Evolutionary conservation across 2,113 vertebrate genomes (phyloP).

Genomic region (Centropus unirufus): DNA sequence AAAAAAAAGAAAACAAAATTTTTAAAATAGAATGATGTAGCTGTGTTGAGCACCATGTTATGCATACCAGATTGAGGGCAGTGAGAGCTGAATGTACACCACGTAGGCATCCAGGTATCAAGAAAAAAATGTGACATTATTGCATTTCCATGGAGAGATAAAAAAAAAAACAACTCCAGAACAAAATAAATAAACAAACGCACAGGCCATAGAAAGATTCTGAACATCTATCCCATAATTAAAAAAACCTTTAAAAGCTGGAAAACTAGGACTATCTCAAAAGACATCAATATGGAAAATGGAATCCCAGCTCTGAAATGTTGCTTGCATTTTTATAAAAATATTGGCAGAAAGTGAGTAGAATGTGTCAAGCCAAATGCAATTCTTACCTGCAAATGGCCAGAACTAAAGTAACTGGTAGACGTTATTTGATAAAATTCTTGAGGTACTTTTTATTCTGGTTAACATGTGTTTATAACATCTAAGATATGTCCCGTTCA

Average conservation of each 20-base stretch:
- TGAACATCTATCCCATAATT: not conserved
- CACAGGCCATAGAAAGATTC: not conserved
- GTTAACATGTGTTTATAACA: not conserved
- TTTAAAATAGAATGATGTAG: not conserved
- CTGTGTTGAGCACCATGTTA: not conserved
- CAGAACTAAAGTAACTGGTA: not conserved
- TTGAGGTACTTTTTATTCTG: not conserved
- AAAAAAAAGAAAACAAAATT: not conserved
- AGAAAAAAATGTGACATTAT: not conserved
- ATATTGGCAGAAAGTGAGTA: not conserved
- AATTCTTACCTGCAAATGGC: not conserved
- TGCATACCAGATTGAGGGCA: not conserved
- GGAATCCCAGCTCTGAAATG: not conserved
- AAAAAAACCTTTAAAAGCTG: not conserved
- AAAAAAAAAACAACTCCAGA: not conserved
- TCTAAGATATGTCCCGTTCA: not conserved
- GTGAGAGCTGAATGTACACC: not conserved
- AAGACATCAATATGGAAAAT: not conserved
- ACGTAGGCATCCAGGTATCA: not conserved
- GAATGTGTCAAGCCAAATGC: not conserved
- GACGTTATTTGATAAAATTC: not conserved
- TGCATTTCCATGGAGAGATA: not conserved
- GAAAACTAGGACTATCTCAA: not conserved
- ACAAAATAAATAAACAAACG: not conserved
- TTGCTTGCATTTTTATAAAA: not conserved